Evolutionary conservation across 2,888 invertebrate species (phyloP), one percentile per base, ranked within the genome.

Genomic region (Augiades crinisus): DNA sequence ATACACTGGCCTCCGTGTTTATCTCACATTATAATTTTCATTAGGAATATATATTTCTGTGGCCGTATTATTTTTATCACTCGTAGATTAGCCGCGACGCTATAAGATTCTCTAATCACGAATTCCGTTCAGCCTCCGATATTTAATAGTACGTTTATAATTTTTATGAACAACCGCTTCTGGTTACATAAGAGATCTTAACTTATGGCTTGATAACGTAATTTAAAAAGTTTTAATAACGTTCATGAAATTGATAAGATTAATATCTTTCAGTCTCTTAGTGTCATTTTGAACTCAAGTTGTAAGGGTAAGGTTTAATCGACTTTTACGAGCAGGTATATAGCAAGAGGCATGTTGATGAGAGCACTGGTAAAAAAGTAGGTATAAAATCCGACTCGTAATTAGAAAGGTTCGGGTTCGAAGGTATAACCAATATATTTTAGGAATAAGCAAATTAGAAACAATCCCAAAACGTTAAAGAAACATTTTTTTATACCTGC

Each of bases 1-100:
- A 85, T 82, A 74, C 66, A 70, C 62, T 63, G 47, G 41, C 47
- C 60, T 59, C 50, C 59, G 62, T 59, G 62, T 62, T 65, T 67
- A 63, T 72, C 66, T 70, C 70, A 70, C 70, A 71, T 58, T 56
- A 57, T 57, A 60, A 59, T 64, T 70, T 78, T 63, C 60, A 62
- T 61, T 63, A 57, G 49, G 47, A 54, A 47, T 51, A 43, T 50
- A 59, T 50, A 59, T 59, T 60, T 61, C 56, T 50, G 13, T 22
- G 47, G 49, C 41, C 55, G 51, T 58, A 61, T 63, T 57, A 56
- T 50, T 47, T 56, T 60, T 61, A 61, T 62, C 62, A 53, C 46
- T 37, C 13, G 36, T 52, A 59, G 59, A 63, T 61, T 61, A 59
- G 41, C 44, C 14, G 53, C 49, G 54, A 50, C 43, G 41, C 47